Percentiles rank a stretch among this genome's conserved stretches.
Conservation (phyloP, 2,888 invertebrate species). For the Netelia melanura region DNA sequence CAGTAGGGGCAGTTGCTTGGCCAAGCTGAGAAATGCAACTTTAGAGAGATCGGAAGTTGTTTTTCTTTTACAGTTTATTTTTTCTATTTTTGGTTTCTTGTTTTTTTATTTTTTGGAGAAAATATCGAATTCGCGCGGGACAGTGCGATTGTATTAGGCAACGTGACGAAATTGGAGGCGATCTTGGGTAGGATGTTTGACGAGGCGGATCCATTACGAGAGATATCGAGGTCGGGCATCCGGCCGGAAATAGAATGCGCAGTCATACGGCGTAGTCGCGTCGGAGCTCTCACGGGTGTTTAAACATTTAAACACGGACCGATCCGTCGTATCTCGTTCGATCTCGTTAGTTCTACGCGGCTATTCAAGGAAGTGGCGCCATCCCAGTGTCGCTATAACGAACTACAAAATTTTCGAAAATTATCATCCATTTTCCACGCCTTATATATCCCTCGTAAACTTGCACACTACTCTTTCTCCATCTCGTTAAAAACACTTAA, state of each 20-base stretch:
- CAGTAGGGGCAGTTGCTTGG: slow-evolving; percentile 23
- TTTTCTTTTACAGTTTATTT: no score
- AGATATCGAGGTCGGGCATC: slow-evolving; percentile 67
- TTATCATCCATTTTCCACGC: no score
- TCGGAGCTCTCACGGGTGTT: slow-evolving; percentile 27
- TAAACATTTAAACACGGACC: slow-evolving; percentile 58
- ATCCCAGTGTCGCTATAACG: no score
- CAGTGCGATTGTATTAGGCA: not conserved
- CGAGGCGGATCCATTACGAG: slow-evolving; percentile 33
- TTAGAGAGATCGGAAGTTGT: not conserved
- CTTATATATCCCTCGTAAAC: no score
- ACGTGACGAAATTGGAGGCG: not conserved
- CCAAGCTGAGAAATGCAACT: slow-evolving; percentile 18
- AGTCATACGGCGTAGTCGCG: slow-evolving; percentile 36
- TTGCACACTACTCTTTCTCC: no score
- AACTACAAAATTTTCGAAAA: no score
- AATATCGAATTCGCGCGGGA: no score
- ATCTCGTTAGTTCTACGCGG: not conserved
- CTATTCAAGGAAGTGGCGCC: not conserved
- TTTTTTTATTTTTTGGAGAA: not conserved
- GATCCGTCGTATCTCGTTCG: slow-evolving; percentile 33
- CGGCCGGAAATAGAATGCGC: slow-evolving; percentile 65
- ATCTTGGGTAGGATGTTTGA: not conserved
- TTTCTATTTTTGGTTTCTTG: no score
- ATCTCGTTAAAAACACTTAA: not conserved